Evolutionary conservation across 92 coral and sea anemone genomes (phyloP), one percentile per base, ranked within the genome.

Genomic region (Metridium senile): DNA sequence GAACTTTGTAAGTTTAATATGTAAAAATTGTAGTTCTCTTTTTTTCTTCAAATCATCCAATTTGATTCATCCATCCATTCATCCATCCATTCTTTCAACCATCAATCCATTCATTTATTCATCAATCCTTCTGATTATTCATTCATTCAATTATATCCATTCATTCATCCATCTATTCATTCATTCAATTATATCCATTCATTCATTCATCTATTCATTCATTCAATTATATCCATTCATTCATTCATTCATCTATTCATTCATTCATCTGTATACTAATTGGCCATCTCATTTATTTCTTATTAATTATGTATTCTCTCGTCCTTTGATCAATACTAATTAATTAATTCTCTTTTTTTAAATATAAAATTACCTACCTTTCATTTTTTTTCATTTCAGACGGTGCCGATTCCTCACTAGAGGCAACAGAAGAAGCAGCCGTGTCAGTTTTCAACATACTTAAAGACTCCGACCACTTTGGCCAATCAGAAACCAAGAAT

Each of bases 331-430:
- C n/a, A n/a, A n/a, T n/a, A n/a, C n/a, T n/a, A n/a, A n/a, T n/a
- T n/a, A n/a, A n/a, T n/a, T n/a, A n/a, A n/a, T n/a, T n/a, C n/a
- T n/a, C n/a, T n/a, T n/a, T n/a, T n/a, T n/a, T n/a, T n/a, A n/a
- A n/a, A n/a, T n/a, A n/a, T n/a, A n/a, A n/a, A n/a, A n/a, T n/a
- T n/a, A n/a, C n/a, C n/a, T n/a, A n/a, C n/a, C n/a, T n/a, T n/a
- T n/a, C n/a, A n/a, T n/a, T n/a, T n/a, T n/a, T n/a, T n/a, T n/a
- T n/a, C n/a, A n/a, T n/a, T n/a, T 6, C 82, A 91, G 99, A 83
- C 85, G 98, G 99, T 45, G 68, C 71, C 45, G 97, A 93, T 59
- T 80, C 90, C 21, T 79, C 93, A 51, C 74, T 85, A 29, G 99
- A 93, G 56, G 93, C 85, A 23, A 83, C 85, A 45, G 92, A 96